Conservation (phyloP, 2,888 invertebrate genomes). For the Leptinotarsa tumamoca region DNA sequence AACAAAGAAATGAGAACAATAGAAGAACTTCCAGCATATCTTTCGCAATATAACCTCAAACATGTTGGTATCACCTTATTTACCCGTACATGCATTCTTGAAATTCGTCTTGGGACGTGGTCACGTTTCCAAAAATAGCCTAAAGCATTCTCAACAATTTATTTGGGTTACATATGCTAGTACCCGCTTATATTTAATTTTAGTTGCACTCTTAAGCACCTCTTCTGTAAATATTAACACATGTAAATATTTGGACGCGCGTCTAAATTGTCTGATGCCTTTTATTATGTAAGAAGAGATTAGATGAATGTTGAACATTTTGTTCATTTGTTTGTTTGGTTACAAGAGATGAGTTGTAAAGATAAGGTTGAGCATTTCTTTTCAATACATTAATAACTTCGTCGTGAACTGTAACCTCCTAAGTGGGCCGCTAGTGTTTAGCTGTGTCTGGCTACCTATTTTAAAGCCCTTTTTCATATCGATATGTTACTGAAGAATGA, state of each 20-base stretch:
- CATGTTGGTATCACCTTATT: too few relatives aligned
- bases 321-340: slow-evolving; percentile 9
- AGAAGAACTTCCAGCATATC: too few relatives aligned
- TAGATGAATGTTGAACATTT: not conserved
- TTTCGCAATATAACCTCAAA: too few relatives aligned
- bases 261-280: slow-evolving; percentile 1
- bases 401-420: too few relatives aligned
- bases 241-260: slow-evolving; percentile 22
- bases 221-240: slow-evolving; percentile 25
- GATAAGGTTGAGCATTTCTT: not conserved
- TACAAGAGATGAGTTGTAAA: not conserved
- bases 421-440: too few relatives aligned
- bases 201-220: slow-evolving; percentile 23
- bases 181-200: slow-evolving; percentile 25
- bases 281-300: slow-evolving; percentile 15
- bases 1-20: too few relatives aligned
- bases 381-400: too few relatives aligned
- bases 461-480: too few relatives aligned
- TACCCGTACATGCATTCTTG: not conserved
- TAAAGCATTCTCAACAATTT: slow-evolving; percentile 13
- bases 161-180: slow-evolving; percentile 30
- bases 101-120: slow-evolving; percentile 21
- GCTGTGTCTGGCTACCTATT: too few relatives aligned
- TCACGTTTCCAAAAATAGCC: slow-evolving; percentile 22
- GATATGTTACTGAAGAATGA: too few relatives aligned